Conservation (phyloP, 1,140 invertebrate species). For the Nasonia giraulti region DNA sequence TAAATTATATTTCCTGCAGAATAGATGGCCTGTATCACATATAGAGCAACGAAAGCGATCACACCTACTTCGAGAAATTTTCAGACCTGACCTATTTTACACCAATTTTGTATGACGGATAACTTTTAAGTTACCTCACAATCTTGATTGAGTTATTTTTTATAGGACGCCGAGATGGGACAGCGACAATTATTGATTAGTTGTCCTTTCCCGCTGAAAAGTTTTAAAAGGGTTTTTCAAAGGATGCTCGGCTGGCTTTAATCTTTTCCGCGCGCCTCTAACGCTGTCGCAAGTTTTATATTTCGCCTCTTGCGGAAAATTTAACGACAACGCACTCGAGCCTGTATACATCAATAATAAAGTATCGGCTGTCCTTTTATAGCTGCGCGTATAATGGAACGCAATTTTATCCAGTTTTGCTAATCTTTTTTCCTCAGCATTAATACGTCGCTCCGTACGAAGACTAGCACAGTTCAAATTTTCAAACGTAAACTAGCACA, state of each 20-base stretch:
- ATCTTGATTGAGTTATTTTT: constrained; percentile 5
- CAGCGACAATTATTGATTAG: constrained; percentile 8
- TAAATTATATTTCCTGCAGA: too few species aligned
- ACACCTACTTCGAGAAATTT: too few species aligned
- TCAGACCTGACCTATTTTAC: not conserved
- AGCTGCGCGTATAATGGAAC: too few species aligned
- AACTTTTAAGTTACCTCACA: not conserved
- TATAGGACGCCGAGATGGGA: not conserved
- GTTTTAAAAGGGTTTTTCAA: constrained; percentile 31
- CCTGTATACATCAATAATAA: not conserved
- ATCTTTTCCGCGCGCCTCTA: not conserved
- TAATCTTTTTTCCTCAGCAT: too few species aligned
- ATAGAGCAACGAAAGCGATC: too few species aligned
- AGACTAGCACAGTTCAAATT: too few species aligned
- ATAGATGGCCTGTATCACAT: too few species aligned
- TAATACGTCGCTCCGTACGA: too few species aligned
- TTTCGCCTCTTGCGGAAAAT: not conserved
- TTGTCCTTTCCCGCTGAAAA: not conserved
- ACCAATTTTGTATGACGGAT: not conserved
- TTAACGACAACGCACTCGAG: not conserved
- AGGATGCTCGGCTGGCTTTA: not conserved
- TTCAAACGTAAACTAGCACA: too few species aligned
- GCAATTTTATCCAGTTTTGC: too few species aligned
- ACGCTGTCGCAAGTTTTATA: constrained; percentile 8
- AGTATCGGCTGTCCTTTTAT: not conserved